Percentiles rank a stretch among this genome's conserved stretches.
These are phyloP conservation scores for Tautogolabrus adspersus DNA, from an alignment of 2,113 vertebrate genomes.

Conservation along the genomic window DNA sequence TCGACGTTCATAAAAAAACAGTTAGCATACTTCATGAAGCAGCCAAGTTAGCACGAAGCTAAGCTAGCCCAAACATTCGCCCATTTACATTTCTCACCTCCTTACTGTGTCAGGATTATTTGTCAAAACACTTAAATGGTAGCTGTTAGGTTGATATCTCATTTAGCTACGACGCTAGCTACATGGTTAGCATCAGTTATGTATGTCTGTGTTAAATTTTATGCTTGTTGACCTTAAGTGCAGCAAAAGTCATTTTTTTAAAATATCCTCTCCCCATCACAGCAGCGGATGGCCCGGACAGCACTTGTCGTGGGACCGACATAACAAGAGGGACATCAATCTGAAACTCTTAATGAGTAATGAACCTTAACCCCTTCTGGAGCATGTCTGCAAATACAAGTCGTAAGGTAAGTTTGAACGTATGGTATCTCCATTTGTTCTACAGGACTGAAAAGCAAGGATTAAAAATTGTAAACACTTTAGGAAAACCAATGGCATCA, in stretches of 20 bases:
- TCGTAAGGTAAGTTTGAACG: slow-evolving; percentile 88
- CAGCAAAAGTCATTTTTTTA: not conserved
- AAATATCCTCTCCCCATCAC: not conserved
- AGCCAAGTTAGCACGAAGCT: slow-evolving; percentile 43
- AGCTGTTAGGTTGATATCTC: not conserved
- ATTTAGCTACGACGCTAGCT: too few relatives aligned
- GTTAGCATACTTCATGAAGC: not conserved
- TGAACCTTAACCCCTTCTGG: slow-evolving; percentile 99
- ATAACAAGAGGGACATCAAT: slow-evolving; percentile 63
- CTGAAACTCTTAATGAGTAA: slow-evolving; percentile 84
- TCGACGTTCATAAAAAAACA: not conserved
- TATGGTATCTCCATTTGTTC: too few relatives aligned
- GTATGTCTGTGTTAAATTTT: not conserved
- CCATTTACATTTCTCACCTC: not conserved
- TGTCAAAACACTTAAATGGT: not conserved
- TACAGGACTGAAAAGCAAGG: not conserved
- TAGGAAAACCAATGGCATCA: not conserved
- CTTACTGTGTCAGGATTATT: not conserved
- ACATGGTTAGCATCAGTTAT: not conserved
- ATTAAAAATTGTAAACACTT: not conserved
- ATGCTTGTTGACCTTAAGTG: not conserved
- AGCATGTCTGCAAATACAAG: slow-evolving; percentile 94
- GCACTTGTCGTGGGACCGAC: slow-evolving; percentile 68
- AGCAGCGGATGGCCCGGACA: slow-evolving; percentile 71
- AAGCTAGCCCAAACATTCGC: slow-evolving; percentile 24